These are phyloP conservation scores for Trypoxylon attenuatum DNA, from an alignment of 2,888 invertebrate genomes.

Conservation along the genomic window DNA sequence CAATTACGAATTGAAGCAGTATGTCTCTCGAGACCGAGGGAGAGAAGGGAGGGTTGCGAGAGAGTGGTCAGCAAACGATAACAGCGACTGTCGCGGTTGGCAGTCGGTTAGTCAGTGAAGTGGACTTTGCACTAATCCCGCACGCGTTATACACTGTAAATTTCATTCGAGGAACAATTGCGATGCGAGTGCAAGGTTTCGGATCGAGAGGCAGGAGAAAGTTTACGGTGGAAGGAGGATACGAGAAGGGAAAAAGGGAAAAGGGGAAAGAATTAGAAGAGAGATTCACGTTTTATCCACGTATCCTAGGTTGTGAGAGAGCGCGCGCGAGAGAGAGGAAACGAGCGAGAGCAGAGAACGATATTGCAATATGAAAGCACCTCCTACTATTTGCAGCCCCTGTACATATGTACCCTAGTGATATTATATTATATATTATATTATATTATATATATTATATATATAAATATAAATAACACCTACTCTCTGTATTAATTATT, in stretches of 20 bases:
- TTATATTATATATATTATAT: slow-evolving; percentile 65
- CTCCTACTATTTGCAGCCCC: slow-evolving; percentile 66
- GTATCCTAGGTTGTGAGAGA: slow-evolving; percentile 4
- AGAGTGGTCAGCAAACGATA: not conserved
- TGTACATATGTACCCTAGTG: slow-evolving; percentile 74
- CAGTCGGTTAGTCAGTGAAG: slow-evolving; percentile 10
- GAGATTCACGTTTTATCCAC: not conserved
- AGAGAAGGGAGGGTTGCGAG: not conserved
- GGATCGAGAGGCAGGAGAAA: not conserved
- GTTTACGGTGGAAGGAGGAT: not conserved
- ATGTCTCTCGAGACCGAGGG: not conserved
- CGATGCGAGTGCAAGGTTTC: too few relatives aligned
- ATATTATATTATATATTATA: slow-evolving; percentile 71
- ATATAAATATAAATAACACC: slow-evolving; percentile 67
- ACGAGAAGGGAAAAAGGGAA: not conserved
- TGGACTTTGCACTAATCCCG: slow-evolving; percentile 27
- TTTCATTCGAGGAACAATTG: slow-evolving; percentile 27
- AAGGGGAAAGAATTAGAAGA: slow-evolving; percentile 1
- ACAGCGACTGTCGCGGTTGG: too few relatives aligned
- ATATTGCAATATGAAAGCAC: slow-evolving; percentile 71
- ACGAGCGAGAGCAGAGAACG: slow-evolving; percentile 42
- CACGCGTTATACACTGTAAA: slow-evolving; percentile 32
- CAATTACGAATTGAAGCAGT: not conserved
- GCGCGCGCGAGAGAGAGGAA: not conserved
- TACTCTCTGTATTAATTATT: slow-evolving; percentile 73